These are phyloP conservation scores for Eilema sororculum DNA, from an alignment of 2,888 invertebrate species.

Conservation along the genomic window DNA sequence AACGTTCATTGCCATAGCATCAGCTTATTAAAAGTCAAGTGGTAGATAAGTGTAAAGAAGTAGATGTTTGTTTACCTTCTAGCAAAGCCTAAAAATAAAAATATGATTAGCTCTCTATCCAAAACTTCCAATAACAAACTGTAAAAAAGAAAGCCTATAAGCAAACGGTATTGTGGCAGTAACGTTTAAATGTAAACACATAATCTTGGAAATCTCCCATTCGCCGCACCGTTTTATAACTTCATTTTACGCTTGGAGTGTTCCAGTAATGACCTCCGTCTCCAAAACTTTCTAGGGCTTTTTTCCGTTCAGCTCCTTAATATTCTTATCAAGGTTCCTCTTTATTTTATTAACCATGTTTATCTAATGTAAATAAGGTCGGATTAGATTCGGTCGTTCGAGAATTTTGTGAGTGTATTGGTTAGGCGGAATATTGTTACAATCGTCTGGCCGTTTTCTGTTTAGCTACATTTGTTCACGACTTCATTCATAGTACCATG, in stretches of 20 bases:
- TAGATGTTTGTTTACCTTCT: neutral
- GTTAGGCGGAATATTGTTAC: neutral
- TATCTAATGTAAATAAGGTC: constrained; percentile 47
- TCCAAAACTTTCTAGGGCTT: constrained; percentile 50
- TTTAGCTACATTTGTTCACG: neutral
- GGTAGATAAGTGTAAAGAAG: neutral
- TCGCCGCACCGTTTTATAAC: constrained; percentile 55
- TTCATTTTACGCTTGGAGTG: constrained; percentile 64
- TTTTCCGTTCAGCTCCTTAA: constrained; percentile 47
- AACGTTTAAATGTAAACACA: constrained; percentile 58
- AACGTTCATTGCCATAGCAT: too few species aligned
- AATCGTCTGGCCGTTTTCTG: neutral
- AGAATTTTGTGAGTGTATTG: constrained; percentile 15
- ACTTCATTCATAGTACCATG: neutral
- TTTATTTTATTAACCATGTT: constrained; percentile 43
- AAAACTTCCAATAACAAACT: constrained; percentile 7
- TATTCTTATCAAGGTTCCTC: constrained; percentile 38
- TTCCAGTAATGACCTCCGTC: constrained; percentile 58
- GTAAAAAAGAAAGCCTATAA: constrained; percentile 18
- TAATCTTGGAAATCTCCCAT: constrained; percentile 48
- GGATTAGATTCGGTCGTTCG: constrained; percentile 23
- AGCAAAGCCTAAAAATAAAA: neutral
- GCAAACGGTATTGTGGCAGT: constrained; percentile 40
- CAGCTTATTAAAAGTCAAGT: too few species aligned
- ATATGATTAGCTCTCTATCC: neutral